A percentile compares a stretch with the other conserved stretches of the same genome.
phyloP scores from a whole-genome alignment of 2,888 invertebrate species.

The Prosopocoilus inquinatus region DNA sequence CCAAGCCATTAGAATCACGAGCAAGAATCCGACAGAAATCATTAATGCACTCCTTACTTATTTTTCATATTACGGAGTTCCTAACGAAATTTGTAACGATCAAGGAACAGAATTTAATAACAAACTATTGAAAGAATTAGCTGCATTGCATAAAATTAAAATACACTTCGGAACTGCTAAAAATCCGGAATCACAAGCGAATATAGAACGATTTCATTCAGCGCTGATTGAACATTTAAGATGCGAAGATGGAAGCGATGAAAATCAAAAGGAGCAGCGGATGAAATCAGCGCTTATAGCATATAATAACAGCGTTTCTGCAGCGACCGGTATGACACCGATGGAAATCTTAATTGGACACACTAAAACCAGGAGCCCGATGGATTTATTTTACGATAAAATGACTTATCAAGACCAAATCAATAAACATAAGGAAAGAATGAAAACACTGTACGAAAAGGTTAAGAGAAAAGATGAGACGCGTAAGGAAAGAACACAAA shows the following conservation, averaged over 20 bases:
- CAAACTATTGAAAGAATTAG: slow-evolving; percentile 6
- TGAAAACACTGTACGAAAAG: neutral
- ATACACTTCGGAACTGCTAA: slow-evolving; percentile 7
- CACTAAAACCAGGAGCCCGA: neutral
- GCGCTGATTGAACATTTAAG: slow-evolving; percentile 8
- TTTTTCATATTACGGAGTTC: too few species aligned
- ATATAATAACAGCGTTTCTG: neutral
- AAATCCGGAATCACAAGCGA: slow-evolving; percentile 1
- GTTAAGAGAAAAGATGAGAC: neutral
- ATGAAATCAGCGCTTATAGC: neutral
- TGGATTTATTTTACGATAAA: neutral
- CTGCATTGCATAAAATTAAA: slow-evolving; percentile 2
- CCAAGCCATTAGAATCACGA: too few species aligned
- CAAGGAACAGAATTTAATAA: slow-evolving; percentile 4
- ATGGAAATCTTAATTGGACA: neutral
- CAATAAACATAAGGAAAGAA: neutral
- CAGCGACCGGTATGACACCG: neutral
- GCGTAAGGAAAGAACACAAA: neutral
- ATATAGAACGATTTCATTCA: slow-evolving; percentile 14
- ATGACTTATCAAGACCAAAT: neutral
- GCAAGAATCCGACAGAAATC: too few species aligned
- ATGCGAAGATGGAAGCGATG: neutral
- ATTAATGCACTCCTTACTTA: too few species aligned
- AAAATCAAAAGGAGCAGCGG: neutral
- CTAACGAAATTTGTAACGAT: neutral